Percentiles rank a stretch among this genome's conserved stretches.
Evolutionary conservation across 1,140 invertebrate genomes (phyloP).

Genomic region (Drosophila melanica): DNA sequence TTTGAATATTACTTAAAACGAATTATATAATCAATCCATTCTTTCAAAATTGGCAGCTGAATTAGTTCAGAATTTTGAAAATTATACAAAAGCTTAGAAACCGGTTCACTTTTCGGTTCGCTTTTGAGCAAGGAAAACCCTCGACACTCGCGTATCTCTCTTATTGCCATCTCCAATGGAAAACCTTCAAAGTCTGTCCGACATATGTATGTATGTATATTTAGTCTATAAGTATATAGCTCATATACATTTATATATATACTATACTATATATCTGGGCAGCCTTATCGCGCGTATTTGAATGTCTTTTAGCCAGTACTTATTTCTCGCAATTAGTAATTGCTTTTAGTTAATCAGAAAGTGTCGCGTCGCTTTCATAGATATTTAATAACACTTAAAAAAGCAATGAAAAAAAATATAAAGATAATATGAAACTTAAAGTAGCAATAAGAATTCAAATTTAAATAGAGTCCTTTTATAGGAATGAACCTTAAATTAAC

Average conservation of each 20-base stretch:
- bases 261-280: slow-evolving; percentile 1
- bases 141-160: neutral
- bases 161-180: slow-evolving; percentile 13
- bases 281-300: slow-evolving; percentile 19
- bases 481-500: too few relatives aligned
- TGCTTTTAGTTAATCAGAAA: slow-evolving; percentile 58
- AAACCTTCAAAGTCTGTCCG: slow-evolving; percentile 13
- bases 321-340: slow-evolving; percentile 37
- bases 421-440: neutral
- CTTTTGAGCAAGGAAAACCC: neutral
- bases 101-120: neutral
- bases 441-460: too few relatives aligned
- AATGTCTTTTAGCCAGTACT: slow-evolving; percentile 12
- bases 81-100: too few relatives aligned
- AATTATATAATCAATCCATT: too few relatives aligned
- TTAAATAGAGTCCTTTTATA: too few relatives aligned
- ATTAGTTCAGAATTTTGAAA: too few relatives aligned
- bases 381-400: slow-evolving; percentile 32
- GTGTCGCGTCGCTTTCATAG: slow-evolving; percentile 2
- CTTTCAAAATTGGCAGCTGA: too few relatives aligned
- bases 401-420: slow-evolving; percentile 24
- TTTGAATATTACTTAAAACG: too few relatives aligned
- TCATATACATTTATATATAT: too few relatives aligned
- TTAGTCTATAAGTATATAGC: neutral
- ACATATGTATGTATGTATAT: slow-evolving; percentile 2